Evolutionary conservation across 2,888 invertebrate genomes (phyloP).

Genomic region (Aspidiotus rigidus): DNA sequence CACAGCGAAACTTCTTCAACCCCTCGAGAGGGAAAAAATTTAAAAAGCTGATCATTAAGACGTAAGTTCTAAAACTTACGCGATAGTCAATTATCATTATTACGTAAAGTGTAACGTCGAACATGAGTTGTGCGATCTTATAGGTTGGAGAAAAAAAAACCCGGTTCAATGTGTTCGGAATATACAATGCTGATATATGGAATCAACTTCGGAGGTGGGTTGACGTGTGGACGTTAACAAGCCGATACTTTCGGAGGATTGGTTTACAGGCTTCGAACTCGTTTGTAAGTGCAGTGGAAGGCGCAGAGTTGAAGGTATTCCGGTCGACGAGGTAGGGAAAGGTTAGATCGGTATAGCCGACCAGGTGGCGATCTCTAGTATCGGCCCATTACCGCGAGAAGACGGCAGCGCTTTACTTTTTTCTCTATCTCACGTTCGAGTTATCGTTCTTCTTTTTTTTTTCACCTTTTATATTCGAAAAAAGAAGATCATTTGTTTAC

Average conservation of each 20-base stretch:
- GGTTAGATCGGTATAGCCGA: constrained; percentile 1
- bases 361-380: constrained; percentile 30
- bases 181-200: constrained; percentile 7
- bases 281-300: constrained; percentile 21
- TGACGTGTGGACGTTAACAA: constrained; percentile 33
- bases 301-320: constrained; percentile 17
- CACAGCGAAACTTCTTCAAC: no score
- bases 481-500: not conserved
- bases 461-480: not conserved
- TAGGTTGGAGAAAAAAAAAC: constrained; percentile 1
- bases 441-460: not conserved
- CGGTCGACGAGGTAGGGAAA: constrained; percentile 21
- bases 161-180: constrained; percentile 12
- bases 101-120: not conserved
- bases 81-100: not conserved
- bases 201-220: constrained; percentile 26
- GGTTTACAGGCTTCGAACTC: constrained; percentile 30
- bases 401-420: constrained; percentile 29
- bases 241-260: constrained; percentile 33
- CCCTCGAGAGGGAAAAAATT: not conserved
- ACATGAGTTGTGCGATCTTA: constrained; percentile 12
- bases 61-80: not conserved
- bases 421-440: not conserved
- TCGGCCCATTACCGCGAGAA: constrained; percentile 29
- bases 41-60: not conserved